A percentile compares a stretch with the other conserved stretches of the same genome.
Evolutionary conservation across 1,140 invertebrate genomes (phyloP).

Genomic region (Drosophila sp.): DNA sequence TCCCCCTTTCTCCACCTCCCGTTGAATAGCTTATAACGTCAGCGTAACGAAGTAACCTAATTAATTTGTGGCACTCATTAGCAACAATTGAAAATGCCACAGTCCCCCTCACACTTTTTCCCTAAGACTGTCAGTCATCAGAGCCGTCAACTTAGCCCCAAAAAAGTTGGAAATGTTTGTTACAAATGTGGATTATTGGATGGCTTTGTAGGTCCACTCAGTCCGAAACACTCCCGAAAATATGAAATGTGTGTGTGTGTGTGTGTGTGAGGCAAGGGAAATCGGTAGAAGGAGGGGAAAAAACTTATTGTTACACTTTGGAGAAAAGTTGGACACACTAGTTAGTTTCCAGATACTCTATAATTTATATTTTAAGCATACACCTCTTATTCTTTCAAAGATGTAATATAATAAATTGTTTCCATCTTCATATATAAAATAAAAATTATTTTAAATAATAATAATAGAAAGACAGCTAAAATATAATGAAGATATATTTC

Average conservation of each 20-base stretch:
- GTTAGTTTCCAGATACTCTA: constrained; percentile 5
- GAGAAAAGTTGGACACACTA: background rate
- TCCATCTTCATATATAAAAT: too few species aligned
- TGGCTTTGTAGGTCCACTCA: constrained; percentile 20
- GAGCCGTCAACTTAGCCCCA: constrained; percentile 41
- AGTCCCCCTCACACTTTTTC: constrained; percentile 7
- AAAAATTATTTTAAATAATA: background rate
- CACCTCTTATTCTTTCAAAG: too few species aligned
- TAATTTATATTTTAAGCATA: too few species aligned
- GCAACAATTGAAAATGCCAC: constrained; percentile 80
- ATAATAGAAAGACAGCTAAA: background rate
- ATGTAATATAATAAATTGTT: too few species aligned
- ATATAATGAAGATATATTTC: background rate
- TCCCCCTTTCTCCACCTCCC: constrained; percentile 1
- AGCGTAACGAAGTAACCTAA: constrained; percentile 82
- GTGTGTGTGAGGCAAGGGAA: background rate
- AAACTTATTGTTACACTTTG: constrained; percentile 11
- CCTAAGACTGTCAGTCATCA: constrained; percentile 33
- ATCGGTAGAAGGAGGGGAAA: background rate
- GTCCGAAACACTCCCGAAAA: constrained; percentile 28
- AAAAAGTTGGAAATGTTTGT: constrained; percentile 65
- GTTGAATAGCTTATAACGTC: constrained; percentile 38
- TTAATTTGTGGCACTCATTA: constrained; percentile 83
- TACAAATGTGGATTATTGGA: constrained; percentile 53
- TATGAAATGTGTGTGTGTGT: constrained; percentile 23